A percentile compares a stretch with the other conserved stretches of the same genome.
These are phyloP conservation scores for Heterocephalus glaber DNA, from an alignment of 2,113 vertebrate species.

Conservation along the genomic window DNA sequence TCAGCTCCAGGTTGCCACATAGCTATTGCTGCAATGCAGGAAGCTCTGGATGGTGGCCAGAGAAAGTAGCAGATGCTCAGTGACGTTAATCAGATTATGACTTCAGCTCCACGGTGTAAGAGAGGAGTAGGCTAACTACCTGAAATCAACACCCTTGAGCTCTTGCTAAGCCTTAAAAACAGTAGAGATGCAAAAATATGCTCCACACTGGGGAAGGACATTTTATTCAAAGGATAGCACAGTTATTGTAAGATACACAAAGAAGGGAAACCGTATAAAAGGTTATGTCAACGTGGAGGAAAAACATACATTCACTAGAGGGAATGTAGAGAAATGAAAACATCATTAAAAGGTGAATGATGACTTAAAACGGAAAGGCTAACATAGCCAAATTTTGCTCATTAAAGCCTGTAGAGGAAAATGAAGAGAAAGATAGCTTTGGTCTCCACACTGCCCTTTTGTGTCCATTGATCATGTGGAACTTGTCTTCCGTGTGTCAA, in stretches of 20 bases:
- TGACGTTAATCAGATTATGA: neutral
- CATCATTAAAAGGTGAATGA: slow-evolving; percentile 66
- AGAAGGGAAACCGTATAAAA: slow-evolving; percentile 40
- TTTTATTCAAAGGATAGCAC: slow-evolving; percentile 55
- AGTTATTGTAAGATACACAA: slow-evolving; percentile 25
- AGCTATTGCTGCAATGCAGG: neutral
- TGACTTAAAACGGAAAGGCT: slow-evolving; percentile 59
- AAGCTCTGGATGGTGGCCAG: neutral
- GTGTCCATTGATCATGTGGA: neutral
- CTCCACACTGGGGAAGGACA: neutral
- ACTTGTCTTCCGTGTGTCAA: neutral
- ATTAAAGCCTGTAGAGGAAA: neutral
- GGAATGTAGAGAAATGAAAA: slow-evolving; percentile 57
- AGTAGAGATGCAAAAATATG: neutral
- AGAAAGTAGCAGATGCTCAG: neutral
- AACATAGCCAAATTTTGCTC: slow-evolving; percentile 44
- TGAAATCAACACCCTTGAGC: neutral
- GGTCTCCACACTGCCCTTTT: neutral
- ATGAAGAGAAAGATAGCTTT: neutral
- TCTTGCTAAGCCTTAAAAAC: neutral
- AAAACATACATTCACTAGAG: slow-evolving; percentile 50
- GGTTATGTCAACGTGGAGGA: slow-evolving; percentile 62
- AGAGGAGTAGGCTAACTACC: neutral
- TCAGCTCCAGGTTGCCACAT: neutral
- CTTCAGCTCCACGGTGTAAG: neutral